Conservation (phyloP, 2,113 vertebrate species). For the Stercorarius parasiticus region DNA sequence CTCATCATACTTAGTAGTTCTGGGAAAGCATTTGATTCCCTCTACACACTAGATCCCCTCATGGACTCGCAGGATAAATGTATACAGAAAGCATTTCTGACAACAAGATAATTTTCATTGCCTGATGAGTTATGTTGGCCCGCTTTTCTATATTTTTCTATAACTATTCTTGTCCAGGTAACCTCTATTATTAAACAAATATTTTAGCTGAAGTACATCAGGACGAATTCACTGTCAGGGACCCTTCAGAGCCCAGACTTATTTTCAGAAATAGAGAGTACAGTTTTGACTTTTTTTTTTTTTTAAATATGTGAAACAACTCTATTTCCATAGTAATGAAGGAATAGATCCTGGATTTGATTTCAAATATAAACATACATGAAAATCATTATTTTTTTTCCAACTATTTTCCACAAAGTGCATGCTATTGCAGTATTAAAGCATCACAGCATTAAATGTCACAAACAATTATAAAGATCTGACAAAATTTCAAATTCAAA, state of each 20-base stretch:
- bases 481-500: neutral
- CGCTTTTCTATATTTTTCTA: neutral
- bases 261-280: neutral
- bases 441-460: neutral
- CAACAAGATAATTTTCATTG: neutral
- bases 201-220: neutral
- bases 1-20: neutral
- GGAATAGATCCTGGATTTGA: neutral
- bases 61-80: neutral
- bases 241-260: neutral
- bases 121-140: neutral
- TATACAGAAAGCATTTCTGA: neutral
- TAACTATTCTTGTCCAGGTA: neutral
- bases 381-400: neutral
- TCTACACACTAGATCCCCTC: neutral
- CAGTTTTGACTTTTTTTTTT: neutral
- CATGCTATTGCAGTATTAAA: neutral
- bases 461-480: neutral
- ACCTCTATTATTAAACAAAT: neutral
- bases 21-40: neutral
- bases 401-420: neutral
- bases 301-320: neutral
- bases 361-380: neutral
- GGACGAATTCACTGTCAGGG: neutral
- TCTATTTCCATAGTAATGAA: neutral